Percentiles rank a stretch among this genome's conserved stretches.
Evolutionary conservation across 2,797 vertebrate genomes (phyloP).

Genomic region (Bovichtus diacanthus): DNA sequence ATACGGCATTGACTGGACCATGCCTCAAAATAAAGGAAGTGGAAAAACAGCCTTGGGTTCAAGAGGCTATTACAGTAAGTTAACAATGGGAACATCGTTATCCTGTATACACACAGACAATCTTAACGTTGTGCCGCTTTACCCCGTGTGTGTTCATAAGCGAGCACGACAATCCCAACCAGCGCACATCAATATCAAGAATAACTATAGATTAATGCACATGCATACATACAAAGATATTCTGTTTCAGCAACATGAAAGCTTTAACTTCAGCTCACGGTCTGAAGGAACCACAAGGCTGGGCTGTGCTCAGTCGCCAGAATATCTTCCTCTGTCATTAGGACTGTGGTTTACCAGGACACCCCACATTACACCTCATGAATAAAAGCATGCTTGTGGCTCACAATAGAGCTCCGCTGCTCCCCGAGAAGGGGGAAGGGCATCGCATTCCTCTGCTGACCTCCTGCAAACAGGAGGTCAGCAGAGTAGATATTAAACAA

Average conservation of each 20-base stretch:
- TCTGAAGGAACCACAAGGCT: slow-evolving; percentile 17
- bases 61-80: background rate
- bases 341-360: slow-evolving; percentile 49
- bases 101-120: background rate
- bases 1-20: background rate
- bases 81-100: background rate
- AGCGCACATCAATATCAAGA: background rate
- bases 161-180: no score
- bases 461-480: slow-evolving; percentile 67
- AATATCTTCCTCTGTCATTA: slow-evolving; percentile 52
- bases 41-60: slow-evolving; percentile 1
- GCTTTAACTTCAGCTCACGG: background rate
- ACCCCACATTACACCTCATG: slow-evolving; percentile 64
- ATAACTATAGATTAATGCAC: background rate
- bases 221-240: background rate
- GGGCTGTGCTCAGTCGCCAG: slow-evolving; percentile 13
- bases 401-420: slow-evolving; percentile 74
- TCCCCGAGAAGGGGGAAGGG: slow-evolving; percentile 75
- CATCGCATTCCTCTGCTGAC: slow-evolving; percentile 74
- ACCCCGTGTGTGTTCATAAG: background rate
- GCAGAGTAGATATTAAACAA: slow-evolving; percentile 78
- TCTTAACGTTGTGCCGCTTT: background rate
- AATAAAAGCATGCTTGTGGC: slow-evolving; percentile 75
- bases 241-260: background rate
- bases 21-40: slow-evolving; percentile 1